Conservation (phyloP, 2,797 vertebrate genomes). For the Epinephelus malabaricus region DNA sequence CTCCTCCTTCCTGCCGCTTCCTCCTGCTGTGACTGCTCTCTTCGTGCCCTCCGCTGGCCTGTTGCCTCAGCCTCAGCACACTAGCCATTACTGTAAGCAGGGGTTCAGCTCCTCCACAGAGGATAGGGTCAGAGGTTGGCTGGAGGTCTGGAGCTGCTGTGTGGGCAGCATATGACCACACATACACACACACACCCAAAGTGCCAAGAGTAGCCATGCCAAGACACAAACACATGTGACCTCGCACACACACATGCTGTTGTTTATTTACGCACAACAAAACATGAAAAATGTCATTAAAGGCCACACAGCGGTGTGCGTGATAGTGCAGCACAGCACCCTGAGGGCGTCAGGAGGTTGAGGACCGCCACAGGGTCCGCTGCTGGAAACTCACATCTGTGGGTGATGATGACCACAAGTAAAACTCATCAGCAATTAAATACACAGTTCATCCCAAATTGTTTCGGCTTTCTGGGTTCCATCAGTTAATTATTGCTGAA, state of each 20-base stretch:
- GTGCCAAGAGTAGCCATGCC: conserved; percentile 16
- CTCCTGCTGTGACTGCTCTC: conserved; percentile 59
- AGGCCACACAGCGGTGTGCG: conserved; percentile 84
- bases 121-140: conserved; percentile 70
- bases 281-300: conserved; percentile 86
- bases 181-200: conserved; percentile 9
- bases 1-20: conserved; percentile 4
- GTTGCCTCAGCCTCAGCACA: conserved; percentile 55
- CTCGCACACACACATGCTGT: conserved; percentile 48
- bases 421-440: conserved; percentile 42
- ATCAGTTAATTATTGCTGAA: background rate
- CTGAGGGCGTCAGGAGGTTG: conserved; percentile 64
- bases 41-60: conserved; percentile 60
- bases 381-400: conserved; percentile 44
- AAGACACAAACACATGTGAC: conserved; percentile 39
- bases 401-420: conserved; percentile 35
- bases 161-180: conserved; percentile 33
- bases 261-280: conserved; percentile 74
- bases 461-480: background rate
- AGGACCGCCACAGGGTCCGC: conserved; percentile 50
- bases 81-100: conserved; percentile 65
- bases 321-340: conserved; percentile 81
- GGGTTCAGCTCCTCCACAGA: conserved; percentile 62
- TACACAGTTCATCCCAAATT: background rate
- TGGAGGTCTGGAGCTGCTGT: conserved; percentile 68